phyloP scores from a whole-genome alignment of 2,888 invertebrate species.

The Parnassius smintheus region DNA sequence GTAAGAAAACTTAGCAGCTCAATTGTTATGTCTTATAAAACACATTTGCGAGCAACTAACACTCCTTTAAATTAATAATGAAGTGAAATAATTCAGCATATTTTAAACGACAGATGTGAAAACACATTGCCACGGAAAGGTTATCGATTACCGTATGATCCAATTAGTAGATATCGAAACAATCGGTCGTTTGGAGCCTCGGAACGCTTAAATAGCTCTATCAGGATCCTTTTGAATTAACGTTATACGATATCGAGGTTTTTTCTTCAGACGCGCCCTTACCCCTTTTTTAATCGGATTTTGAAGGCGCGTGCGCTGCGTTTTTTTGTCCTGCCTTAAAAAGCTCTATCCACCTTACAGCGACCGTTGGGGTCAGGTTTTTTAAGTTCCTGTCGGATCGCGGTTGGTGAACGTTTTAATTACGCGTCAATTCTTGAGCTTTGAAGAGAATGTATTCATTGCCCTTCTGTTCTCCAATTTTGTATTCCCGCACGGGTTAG shows the following conservation, averaged over 20 bases:
- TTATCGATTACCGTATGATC: slow-evolving; percentile 79
- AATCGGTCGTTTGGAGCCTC: slow-evolving; percentile 64
- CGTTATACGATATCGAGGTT: slow-evolving; percentile 63
- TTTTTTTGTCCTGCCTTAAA: slow-evolving; percentile 64
- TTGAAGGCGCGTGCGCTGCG: slow-evolving; percentile 67
- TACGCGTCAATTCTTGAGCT: slow-evolving; percentile 37
- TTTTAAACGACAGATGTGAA: slow-evolving; percentile 64
- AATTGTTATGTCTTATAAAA: too few relatives aligned
- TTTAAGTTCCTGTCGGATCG: slow-evolving; percentile 57
- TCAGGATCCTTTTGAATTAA: slow-evolving; percentile 71
- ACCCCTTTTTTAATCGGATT: slow-evolving; percentile 80
- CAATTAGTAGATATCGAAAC: slow-evolving; percentile 79
- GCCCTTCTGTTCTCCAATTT: slow-evolving; percentile 38
- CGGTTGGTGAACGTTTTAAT: slow-evolving; percentile 76
- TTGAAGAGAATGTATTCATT: slow-evolving; percentile 28
- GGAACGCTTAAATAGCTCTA: slow-evolving; percentile 75
- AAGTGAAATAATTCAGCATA: slow-evolving; percentile 32
- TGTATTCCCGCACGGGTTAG: slow-evolving; percentile 60
- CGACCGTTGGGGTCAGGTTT: slow-evolving; percentile 72
- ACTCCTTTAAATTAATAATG: not conserved
- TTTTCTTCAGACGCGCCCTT: slow-evolving; percentile 66
- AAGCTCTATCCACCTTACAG: slow-evolving; percentile 73
- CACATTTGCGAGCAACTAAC: not conserved
- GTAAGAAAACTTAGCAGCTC: too few relatives aligned
- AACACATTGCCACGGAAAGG: slow-evolving; percentile 66